phyloP scores from a whole-genome alignment of 2,888 invertebrate species.

The Caenorhabditis imperialis region DNA sequence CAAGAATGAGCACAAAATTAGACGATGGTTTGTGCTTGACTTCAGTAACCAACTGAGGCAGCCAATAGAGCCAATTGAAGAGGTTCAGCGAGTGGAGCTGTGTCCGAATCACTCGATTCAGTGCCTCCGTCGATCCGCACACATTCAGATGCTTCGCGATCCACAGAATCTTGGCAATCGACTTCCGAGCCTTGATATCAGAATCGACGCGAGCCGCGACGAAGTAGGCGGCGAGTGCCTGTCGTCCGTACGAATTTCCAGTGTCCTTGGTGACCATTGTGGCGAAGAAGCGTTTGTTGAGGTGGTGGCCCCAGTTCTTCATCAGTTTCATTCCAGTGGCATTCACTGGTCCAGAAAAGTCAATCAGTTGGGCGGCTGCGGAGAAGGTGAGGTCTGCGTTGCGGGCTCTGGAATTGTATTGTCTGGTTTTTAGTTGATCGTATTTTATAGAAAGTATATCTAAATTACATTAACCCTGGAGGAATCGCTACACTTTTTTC shows the following conservation, averaged over 20 bases:
- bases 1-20: conserved; percentile 33
- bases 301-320: conserved; percentile 62
- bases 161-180: conserved; percentile 63
- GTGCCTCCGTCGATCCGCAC: conserved; percentile 38
- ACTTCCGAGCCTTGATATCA: conserved; percentile 67
- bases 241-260: conserved; percentile 26
- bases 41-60: conserved; percentile 63
- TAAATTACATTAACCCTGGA: too few species aligned
- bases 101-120: conserved; percentile 63
- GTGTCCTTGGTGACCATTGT: conserved; percentile 33
- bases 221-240: conserved; percentile 67
- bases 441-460: too few species aligned
- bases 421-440: too few species aligned
- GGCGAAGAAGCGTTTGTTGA: conserved; percentile 48
- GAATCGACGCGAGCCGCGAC: conserved; percentile 63
- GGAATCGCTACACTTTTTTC: too few species aligned
- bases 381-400: conserved; percentile 51
- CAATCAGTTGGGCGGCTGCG: conserved; percentile 50
- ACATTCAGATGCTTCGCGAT: conserved; percentile 54
- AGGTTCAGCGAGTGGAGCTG: conserved; percentile 61
- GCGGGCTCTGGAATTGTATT: conserved; percentile 42
- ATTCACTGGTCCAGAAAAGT: conserved; percentile 7
- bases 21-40: conserved; percentile 39
- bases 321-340: conserved; percentile 23
- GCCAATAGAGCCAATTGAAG: conserved; percentile 74